phyloP scores from a whole-genome alignment of 2,888 invertebrate species.

The Rosalia funebris region DNA sequence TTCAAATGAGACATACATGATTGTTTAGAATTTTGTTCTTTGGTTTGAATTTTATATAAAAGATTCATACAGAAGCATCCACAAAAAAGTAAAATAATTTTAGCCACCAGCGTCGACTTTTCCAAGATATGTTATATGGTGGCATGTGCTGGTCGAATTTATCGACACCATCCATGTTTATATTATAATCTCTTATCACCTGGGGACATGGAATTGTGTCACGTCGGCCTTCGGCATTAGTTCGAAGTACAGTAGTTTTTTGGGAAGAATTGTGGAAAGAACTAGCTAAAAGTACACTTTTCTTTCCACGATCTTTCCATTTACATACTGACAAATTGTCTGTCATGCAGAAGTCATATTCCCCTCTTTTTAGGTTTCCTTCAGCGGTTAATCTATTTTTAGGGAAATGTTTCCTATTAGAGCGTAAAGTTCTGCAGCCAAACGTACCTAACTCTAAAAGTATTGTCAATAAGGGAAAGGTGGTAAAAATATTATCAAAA shows the following conservation, averaged over 20 bases:
- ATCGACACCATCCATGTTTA: neutral
- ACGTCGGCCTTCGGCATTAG: neutral
- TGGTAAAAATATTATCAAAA: neutral
- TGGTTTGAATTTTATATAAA: no score
- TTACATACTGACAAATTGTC: neutral
- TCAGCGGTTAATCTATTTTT: neutral
- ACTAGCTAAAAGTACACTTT: neutral
- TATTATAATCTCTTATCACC: neutral
- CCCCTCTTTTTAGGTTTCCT: neutral
- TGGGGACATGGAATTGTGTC: neutral
- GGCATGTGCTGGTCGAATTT: neutral
- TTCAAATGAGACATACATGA: no score
- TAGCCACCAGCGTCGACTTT: neutral
- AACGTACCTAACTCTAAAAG: neutral
- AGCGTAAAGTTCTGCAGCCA: neutral
- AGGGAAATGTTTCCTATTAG: neutral
- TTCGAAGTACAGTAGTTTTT: neutral
- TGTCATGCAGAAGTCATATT: neutral
- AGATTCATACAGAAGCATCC: no score
- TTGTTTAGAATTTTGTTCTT: no score
- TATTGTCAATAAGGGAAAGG: neutral
- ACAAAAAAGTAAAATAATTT: neutral
- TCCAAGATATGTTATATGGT: neutral
- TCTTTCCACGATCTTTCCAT: neutral
- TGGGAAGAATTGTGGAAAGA: neutral